phyloP scores from a whole-genome alignment of 2,113 vertebrate genomes.

The Laticauda colubrina region DNA sequence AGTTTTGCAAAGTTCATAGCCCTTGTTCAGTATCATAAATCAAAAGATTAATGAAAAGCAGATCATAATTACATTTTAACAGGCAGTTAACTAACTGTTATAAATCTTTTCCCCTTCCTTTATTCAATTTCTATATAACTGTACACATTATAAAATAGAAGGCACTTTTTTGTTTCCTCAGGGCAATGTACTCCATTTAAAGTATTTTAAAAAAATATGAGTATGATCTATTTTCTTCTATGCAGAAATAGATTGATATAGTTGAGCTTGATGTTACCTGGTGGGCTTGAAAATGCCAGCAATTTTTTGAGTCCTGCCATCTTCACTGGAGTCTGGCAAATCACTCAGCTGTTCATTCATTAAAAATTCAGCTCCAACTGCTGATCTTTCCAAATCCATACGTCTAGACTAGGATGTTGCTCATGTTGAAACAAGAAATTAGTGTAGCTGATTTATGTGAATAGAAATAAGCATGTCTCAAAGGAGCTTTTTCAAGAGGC shows the following conservation, averaged over 20 bases:
- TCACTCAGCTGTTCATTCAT: neutral
- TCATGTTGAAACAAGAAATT: neutral
- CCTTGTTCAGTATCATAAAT: neutral
- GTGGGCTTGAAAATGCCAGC: neutral
- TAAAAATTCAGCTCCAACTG: neutral
- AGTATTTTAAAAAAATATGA: neutral
- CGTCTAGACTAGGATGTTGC: neutral
- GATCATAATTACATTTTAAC: neutral
- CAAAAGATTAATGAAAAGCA: neutral
- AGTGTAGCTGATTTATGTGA: neutral
- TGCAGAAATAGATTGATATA: neutral
- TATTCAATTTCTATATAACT: neutral
- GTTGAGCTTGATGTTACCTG: neutral
- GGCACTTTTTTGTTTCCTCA: neutral
- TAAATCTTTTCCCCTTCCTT: neutral
- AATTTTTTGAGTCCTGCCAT: constrained; percentile 24
- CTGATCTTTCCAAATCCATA: neutral
- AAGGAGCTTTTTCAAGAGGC: neutral
- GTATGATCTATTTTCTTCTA: neutral
- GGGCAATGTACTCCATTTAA: neutral
- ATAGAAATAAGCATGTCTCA: neutral
- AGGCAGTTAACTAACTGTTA: neutral
- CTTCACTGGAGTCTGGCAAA: constrained; percentile 33
- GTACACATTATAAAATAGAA: neutral
- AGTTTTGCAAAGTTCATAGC: neutral